These are phyloP conservation scores for Linurgus olivaceus DNA, from an alignment of 2,797 vertebrate species.

Conservation along the genomic window DNA sequence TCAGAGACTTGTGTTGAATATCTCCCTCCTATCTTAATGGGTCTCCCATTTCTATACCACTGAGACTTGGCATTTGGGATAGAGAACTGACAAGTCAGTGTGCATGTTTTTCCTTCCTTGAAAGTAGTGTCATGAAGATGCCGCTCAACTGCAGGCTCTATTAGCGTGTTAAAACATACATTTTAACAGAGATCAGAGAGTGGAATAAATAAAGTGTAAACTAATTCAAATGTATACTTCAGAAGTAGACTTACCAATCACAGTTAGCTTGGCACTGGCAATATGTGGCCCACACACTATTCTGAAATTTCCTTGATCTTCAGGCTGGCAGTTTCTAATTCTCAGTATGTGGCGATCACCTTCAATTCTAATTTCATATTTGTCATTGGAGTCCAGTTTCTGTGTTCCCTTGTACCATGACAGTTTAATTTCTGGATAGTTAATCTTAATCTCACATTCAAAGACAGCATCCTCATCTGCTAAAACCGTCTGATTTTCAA, in stretches of 20 bases:
- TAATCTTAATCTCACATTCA: conserved; percentile 96
- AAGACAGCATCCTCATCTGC: conserved; percentile 86
- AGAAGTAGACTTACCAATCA: conserved; percentile 84
- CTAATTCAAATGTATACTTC: not conserved
- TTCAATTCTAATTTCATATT: conserved; percentile 89
- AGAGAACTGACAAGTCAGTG: conserved; percentile 92
- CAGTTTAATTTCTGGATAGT: conserved; percentile 98
- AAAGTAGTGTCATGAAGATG: conserved; percentile 89
- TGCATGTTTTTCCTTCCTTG: conserved; percentile 92
- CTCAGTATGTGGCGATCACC: conserved; percentile 87
- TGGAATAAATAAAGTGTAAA: not conserved
- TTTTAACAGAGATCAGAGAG: conserved; percentile 8
- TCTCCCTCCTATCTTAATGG: conserved; percentile 87
- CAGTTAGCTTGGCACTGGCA: conserved; percentile 91
- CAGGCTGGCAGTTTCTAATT: conserved; percentile 85
- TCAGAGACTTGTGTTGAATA: conserved; percentile 87
- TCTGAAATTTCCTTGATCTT: conserved; percentile 94
- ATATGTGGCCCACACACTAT: conserved; percentile 97
- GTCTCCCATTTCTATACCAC: conserved; percentile 91
- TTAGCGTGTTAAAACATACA: conserved; percentile 42
- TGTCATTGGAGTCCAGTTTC: conserved; percentile 87
- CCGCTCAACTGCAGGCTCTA: conserved; percentile 90
- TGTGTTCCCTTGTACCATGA: conserved; percentile 99
- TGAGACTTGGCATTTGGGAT: conserved; percentile 90
- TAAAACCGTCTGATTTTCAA: conserved; percentile 86